phyloP scores from a whole-genome alignment of 2,113 vertebrate genomes.

The Hippotragus niger region DNA sequence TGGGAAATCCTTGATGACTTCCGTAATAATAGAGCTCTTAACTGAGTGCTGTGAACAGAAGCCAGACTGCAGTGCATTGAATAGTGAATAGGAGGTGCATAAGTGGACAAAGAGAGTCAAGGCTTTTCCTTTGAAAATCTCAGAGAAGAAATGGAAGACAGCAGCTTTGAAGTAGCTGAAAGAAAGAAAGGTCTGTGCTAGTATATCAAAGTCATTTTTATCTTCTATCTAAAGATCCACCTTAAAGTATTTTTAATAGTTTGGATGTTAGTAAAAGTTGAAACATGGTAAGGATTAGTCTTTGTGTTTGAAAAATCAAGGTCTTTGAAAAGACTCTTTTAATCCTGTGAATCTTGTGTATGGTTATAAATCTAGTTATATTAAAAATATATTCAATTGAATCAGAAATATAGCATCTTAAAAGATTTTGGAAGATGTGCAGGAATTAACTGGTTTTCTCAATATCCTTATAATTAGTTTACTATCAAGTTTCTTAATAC shows the following conservation, averaged over 20 bases:
- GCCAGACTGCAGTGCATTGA: neutral
- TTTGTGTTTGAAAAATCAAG: constrained; percentile 34
- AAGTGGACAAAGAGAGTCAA: neutral
- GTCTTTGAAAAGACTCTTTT: constrained; percentile 11
- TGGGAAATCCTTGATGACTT: neutral
- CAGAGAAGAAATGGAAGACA: constrained; percentile 36
- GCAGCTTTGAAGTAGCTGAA: constrained; percentile 51
- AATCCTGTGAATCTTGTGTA: neutral
- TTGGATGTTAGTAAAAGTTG: neutral
- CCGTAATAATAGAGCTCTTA: neutral
- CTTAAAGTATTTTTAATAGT: constrained; percentile 47
- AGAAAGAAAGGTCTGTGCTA: constrained; percentile 24
- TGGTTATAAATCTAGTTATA: neutral
- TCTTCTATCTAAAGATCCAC: constrained; percentile 35
- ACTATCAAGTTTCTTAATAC: neutral
- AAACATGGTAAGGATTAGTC: constrained; percentile 25
- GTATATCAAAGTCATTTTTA: constrained; percentile 64
- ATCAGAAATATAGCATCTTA: neutral
- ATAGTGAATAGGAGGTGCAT: neutral
- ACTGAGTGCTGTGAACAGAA: neutral
- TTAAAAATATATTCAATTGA: neutral
- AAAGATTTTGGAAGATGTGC: neutral
- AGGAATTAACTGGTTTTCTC: neutral
- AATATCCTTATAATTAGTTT: neutral
- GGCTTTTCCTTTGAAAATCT: neutral